Percentiles rank a stretch among this genome's conserved stretches.
Evolutionary conservation across 2,888 invertebrate genomes (phyloP).

Genomic region (Cyrtodaria siliqua): DNA sequence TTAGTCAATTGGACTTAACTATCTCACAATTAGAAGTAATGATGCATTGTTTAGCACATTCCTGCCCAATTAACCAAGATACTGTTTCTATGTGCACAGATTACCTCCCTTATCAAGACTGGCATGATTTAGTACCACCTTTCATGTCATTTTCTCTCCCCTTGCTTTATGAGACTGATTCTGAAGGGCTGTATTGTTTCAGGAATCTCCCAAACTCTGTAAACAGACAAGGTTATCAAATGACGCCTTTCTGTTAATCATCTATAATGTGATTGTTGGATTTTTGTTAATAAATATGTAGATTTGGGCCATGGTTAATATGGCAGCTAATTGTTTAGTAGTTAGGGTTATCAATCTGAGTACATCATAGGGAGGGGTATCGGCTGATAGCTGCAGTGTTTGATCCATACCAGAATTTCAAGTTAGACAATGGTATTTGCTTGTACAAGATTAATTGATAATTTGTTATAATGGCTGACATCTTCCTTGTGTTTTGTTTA

Average conservation of each 20-base stretch:
- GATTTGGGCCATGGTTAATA: constrained; percentile 37
- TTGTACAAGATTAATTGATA: constrained; percentile 1
- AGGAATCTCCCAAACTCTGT: background rate
- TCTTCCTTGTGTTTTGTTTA: constrained; percentile 1
- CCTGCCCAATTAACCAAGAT: constrained; percentile 8
- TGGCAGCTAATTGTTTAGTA: constrained; percentile 39
- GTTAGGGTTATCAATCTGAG: constrained; percentile 38
- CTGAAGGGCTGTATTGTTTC: constrained; percentile 2
- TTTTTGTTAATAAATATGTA: constrained; percentile 34
- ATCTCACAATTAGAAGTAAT: no score
- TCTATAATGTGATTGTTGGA: constrained; percentile 26
- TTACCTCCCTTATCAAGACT: no score
- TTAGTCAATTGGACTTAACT: background rate
- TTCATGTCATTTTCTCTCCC: no score
- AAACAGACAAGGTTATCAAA: constrained; percentile 11
- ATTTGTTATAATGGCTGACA: constrained; percentile 6
- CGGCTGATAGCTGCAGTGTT: constrained; percentile 24
- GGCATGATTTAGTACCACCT: no score
- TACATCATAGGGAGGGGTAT: constrained; percentile 33
- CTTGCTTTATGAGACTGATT: no score
- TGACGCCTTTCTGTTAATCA: constrained; percentile 23
- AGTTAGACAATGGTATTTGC: constrained; percentile 19
- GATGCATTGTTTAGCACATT: constrained; percentile 4
- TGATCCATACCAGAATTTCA: constrained; percentile 36
- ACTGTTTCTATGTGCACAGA: background rate